Evolutionary conservation across 2,888 invertebrate species (phyloP).

Genomic region (Cephus pygmeus): DNA sequence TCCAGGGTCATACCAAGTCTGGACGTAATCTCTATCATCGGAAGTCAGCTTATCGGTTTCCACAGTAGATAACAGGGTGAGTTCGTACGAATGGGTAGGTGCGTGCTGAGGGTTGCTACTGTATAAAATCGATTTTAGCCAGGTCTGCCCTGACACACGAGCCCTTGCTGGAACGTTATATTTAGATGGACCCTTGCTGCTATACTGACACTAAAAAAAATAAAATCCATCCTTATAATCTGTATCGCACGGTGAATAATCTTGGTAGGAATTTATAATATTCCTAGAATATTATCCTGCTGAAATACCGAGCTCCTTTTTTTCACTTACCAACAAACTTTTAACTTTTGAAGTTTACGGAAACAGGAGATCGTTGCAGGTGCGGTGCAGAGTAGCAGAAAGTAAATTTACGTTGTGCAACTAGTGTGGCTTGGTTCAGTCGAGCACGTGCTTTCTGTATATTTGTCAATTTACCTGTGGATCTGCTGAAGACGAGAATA

Average conservation of each 20-base stretch:
- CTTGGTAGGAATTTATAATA: background rate
- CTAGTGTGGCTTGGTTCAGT: background rate
- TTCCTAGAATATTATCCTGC: background rate
- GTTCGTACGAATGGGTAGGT: background rate
- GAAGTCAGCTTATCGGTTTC: background rate
- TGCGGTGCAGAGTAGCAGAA: background rate
- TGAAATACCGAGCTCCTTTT: background rate
- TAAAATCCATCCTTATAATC: background rate
- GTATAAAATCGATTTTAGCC: conserved; percentile 27
- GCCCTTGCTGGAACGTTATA: conserved; percentile 30
- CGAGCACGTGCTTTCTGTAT: background rate
- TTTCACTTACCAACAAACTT: background rate
- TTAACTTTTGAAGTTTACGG: background rate
- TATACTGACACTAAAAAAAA: background rate
- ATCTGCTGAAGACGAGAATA: background rate
- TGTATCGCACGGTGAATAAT: background rate
- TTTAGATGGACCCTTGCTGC: conserved; percentile 29
- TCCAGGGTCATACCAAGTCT: background rate
- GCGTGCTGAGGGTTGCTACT: conserved; percentile 1
- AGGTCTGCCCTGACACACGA: conserved; percentile 22
- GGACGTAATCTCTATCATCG: background rate
- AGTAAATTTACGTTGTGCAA: background rate
- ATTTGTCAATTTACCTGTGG: background rate
- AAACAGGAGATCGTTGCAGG: background rate
- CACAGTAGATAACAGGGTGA: background rate